phyloP scores from a whole-genome alignment of 2,888 invertebrate genomes.

The Leucania comma region DNA sequence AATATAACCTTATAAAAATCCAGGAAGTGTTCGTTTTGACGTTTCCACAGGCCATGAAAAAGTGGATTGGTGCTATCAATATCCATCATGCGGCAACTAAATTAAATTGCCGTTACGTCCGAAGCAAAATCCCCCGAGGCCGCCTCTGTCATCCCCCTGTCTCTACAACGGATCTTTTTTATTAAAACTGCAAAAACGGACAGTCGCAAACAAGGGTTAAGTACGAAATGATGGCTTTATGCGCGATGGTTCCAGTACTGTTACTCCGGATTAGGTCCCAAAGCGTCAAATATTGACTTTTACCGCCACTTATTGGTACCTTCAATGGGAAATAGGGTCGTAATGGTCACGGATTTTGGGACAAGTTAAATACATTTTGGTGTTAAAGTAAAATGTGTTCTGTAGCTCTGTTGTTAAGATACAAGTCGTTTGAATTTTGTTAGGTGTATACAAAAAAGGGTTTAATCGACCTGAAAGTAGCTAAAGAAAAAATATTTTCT shows the following conservation, averaged over 20 bases:
- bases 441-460: slow-evolving; percentile 17
- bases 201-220: slow-evolving; percentile 74
- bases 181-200: slow-evolving; percentile 78
- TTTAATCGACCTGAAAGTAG: slow-evolving; percentile 17
- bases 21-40: slow-evolving; percentile 59
- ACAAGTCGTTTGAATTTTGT: slow-evolving; percentile 17
- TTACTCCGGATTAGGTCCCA: slow-evolving; percentile 59
- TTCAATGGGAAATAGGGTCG: slow-evolving; percentile 58
- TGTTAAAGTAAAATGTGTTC: slow-evolving; percentile 31
- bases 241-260: slow-evolving; percentile 55
- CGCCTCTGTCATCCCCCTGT: slow-evolving; percentile 68
- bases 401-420: slow-evolving; percentile 8
- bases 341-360: slow-evolving; percentile 57
- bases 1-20: slow-evolving; percentile 57
- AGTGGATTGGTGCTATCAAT: slow-evolving; percentile 70
- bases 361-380: slow-evolving; percentile 45
- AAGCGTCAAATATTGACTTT: slow-evolving; percentile 67
- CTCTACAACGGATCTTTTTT: slow-evolving; percentile 69
- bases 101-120: slow-evolving; percentile 69
- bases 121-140: slow-evolving; percentile 60
- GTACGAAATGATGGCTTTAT: slow-evolving; percentile 73
- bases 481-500: neutral
- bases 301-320: slow-evolving; percentile 63
- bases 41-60: slow-evolving; percentile 65
- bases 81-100: slow-evolving; percentile 69